Evolutionary conservation across 2,797 vertebrate species (phyloP).

Genomic region (Typhlichthys eigenmanni): DNA sequence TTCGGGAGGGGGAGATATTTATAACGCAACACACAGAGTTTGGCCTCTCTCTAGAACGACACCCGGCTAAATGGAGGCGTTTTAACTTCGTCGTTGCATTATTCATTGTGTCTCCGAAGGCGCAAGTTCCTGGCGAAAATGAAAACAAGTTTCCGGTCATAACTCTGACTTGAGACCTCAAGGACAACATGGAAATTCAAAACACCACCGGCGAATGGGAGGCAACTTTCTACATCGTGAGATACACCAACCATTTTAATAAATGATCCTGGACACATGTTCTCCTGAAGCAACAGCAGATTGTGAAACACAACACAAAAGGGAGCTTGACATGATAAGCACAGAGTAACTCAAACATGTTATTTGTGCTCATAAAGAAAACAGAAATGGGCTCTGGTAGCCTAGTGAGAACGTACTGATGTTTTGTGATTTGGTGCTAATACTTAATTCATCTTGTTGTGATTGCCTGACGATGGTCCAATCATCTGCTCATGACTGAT

Average conservation of each 20-base stretch:
- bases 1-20: background rate
- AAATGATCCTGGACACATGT: conserved; percentile 22
- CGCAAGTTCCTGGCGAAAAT: conserved; percentile 18
- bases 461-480: too few species aligned
- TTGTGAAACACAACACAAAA: background rate
- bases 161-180: conserved; percentile 35
- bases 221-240: conserved; percentile 24
- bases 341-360: too few species aligned
- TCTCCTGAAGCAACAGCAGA: background rate
- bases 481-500: too few species aligned
- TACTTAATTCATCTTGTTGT: too few species aligned
- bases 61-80: conserved; percentile 27
- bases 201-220: conserved; percentile 28
- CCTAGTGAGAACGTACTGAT: too few species aligned
- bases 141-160: conserved; percentile 27
- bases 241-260: conserved; percentile 23
- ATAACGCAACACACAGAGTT: conserved; percentile 13
- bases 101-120: conserved; percentile 36
- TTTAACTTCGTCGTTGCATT: conserved; percentile 45
- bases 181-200: conserved; percentile 41
- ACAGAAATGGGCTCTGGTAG: too few species aligned
- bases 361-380: too few species aligned
- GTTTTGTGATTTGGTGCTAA: too few species aligned
- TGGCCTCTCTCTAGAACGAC: conserved; percentile 2
- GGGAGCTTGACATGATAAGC: too few species aligned